These are phyloP conservation scores for Entosphenus tridentatus DNA, from an alignment of 2,113 vertebrate species.

Conservation along the genomic window DNA sequence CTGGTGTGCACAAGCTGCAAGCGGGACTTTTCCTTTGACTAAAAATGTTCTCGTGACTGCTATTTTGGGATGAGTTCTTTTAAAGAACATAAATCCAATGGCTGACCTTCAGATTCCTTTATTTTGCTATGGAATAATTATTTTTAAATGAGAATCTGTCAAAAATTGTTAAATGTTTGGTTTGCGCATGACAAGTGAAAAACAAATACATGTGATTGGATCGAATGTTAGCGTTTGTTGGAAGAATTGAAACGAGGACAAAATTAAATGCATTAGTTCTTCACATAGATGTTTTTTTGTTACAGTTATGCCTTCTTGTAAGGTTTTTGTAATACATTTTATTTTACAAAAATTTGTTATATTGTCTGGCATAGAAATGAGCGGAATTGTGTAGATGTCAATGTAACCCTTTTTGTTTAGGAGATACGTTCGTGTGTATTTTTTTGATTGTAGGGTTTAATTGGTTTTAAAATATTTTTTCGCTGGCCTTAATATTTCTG, in stretches of 20 bases:
- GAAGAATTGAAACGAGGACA: neutral
- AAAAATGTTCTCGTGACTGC: constrained; percentile 1
- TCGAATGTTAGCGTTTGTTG: neutral
- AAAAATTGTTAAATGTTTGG: no score
- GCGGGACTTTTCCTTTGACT: constrained; percentile 4
- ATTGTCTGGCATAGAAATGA: no score
- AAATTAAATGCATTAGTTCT: constrained; percentile 1
- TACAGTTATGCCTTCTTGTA: neutral
- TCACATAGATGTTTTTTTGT: neutral
- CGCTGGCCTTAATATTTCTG: constrained; percentile 1
- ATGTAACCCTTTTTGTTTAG: no score
- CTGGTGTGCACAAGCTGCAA: constrained; percentile 5
- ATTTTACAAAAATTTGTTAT: no score
- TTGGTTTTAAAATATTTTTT: neutral
- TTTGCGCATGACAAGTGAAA: no score
- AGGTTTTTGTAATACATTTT: neutral
- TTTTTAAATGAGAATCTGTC: neutral
- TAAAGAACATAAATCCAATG: constrained; percentile 4
- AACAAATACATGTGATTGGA: neutral
- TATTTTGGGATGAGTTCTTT: constrained; percentile 6
- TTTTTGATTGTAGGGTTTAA: no score
- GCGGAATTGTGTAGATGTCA: no score
- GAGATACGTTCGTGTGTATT: no score
- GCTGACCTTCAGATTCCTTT: constrained; percentile 5
- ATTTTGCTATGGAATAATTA: constrained; percentile 6